These are phyloP conservation scores for Scalopus aquaticus DNA, from an alignment of 2,113 vertebrate genomes.

Conservation along the genomic window DNA sequence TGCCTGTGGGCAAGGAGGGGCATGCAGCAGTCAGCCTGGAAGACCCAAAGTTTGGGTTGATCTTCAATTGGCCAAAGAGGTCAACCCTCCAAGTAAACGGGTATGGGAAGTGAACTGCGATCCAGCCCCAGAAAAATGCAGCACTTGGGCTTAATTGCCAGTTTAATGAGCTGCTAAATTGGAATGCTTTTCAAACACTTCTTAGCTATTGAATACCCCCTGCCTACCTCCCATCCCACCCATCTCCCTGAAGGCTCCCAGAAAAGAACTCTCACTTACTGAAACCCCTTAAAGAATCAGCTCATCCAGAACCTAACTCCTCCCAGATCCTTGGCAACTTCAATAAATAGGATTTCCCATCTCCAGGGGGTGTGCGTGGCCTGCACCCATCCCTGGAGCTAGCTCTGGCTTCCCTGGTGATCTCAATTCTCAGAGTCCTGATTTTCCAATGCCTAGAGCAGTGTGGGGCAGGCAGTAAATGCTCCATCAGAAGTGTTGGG, in stretches of 20 bases:
- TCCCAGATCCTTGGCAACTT: neutral
- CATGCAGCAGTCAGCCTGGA: rapidly evolving
- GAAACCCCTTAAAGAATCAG: neutral
- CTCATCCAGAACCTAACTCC: too few species aligned
- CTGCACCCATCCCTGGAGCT: neutral
- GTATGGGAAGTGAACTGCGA: neutral
- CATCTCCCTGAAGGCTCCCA: neutral
- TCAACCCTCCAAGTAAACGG: rapidly evolving
- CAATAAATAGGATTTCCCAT: neutral
- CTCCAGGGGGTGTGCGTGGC: rapidly evolving
- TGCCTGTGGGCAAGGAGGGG: neutral
- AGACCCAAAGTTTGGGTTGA: neutral
- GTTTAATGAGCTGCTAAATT: constrained; percentile 66
- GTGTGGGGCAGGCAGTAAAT: neutral
- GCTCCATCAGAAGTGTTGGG: neutral
- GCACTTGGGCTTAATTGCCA: constrained; percentile 28
- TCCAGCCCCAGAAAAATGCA: neutral
- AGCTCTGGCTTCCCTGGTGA: neutral
- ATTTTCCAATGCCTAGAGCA: neutral
- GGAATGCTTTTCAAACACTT: constrained; percentile 50
- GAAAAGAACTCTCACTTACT: neutral
- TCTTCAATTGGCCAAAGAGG: too few species aligned
- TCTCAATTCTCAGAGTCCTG: neutral
- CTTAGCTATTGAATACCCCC: constrained; percentile 31
- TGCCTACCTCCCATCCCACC: neutral